Evolutionary conservation across 2,113 vertebrate genomes (phyloP).

Genomic region (Fulica atra): DNA sequence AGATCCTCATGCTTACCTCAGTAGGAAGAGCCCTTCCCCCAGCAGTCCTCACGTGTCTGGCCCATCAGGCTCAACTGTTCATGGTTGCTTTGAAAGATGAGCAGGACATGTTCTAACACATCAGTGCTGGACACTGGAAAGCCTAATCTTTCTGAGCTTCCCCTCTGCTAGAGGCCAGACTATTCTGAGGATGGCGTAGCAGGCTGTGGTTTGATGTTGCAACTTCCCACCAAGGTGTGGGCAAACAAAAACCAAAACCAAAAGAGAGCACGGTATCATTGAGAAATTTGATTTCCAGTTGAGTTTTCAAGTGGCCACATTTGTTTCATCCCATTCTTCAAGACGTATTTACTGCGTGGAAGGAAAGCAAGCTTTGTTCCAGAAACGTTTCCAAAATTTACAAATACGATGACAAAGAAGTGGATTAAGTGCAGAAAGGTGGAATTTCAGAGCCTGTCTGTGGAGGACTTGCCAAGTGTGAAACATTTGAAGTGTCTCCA

Average conservation of each 20-base stretch:
- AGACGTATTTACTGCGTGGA: neutral
- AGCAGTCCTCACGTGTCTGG: neutral
- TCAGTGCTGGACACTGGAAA: neutral
- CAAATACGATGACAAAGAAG: neutral
- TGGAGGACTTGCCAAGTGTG: neutral
- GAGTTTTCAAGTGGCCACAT: neutral
- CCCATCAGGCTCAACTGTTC: neutral
- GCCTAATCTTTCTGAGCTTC: neutral
- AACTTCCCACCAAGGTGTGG: neutral
- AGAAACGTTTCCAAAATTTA: neutral
- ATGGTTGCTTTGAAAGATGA: neutral
- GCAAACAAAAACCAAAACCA: neutral
- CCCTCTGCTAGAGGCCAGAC: neutral
- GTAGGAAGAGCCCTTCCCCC: neutral
- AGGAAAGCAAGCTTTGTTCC: neutral
- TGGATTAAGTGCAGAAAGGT: neutral
- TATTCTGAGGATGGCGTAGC: neutral
- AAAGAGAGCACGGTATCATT: neutral
- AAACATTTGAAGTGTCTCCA: neutral
- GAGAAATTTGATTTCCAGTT: neutral
- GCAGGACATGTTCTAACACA: neutral
- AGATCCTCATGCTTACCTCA: neutral
- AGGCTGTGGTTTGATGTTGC: neutral
- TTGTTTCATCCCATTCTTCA: neutral
- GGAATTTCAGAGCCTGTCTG: neutral